Conservation (phyloP, 2,888 invertebrate genomes). For the Macrosiphum euphorbiae region DNA sequence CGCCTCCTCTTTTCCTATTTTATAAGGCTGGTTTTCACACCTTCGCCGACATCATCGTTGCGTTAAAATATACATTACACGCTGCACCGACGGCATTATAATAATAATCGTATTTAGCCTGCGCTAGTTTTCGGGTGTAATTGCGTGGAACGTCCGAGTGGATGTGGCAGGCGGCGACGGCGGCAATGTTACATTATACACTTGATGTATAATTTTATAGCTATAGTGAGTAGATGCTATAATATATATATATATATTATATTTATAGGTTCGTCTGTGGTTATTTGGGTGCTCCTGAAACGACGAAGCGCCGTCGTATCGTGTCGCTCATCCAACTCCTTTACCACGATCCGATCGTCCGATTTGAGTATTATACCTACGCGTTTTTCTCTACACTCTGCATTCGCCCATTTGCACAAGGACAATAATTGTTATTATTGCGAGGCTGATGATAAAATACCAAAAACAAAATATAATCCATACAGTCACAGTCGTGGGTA, state of each 20-base stretch:
- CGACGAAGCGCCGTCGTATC: background rate
- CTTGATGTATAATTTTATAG: background rate
- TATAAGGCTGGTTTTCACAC: constrained; percentile 43
- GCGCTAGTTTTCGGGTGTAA: constrained; percentile 25
- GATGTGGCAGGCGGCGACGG: background rate
- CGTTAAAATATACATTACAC: background rate
- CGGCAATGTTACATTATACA: background rate
- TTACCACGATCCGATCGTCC: background rate
- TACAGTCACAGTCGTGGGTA: background rate
- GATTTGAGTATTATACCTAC: background rate
- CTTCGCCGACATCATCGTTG: constrained; percentile 10
- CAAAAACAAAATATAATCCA: background rate
- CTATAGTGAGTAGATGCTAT: background rate
- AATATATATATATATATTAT: background rate
- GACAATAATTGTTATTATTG: background rate
- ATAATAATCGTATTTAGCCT: constrained; percentile 34
- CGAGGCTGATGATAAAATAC: background rate
- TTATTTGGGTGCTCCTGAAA: background rate
- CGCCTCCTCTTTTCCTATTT: constrained; percentile 34
- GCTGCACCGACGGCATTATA: background rate
- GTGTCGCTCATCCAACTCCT: background rate
- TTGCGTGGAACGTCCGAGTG: constrained; percentile 15
- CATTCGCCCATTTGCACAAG: background rate
- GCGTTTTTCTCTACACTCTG: background rate
- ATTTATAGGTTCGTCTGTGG: background rate